These are phyloP conservation scores for Trichechus manatus DNA, from an alignment of 2,113 vertebrate species.

Conservation along the genomic window DNA sequence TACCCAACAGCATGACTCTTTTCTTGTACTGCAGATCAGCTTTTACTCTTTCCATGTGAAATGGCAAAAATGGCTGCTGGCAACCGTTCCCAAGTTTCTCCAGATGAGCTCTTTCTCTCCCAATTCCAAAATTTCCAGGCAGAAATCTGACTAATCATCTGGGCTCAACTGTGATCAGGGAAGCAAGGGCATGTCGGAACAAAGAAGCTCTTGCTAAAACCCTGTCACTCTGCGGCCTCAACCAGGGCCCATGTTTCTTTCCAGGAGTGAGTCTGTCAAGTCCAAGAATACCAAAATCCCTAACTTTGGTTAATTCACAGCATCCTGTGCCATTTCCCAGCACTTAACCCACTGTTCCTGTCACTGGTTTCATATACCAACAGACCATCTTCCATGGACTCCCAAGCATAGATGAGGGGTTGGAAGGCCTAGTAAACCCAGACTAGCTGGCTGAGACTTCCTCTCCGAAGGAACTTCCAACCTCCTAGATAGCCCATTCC, in stretches of 20 bases:
- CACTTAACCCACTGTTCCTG: background rate
- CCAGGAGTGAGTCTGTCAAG: background rate
- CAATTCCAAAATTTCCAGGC: background rate
- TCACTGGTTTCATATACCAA: background rate
- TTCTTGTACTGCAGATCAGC: too few relatives aligned
- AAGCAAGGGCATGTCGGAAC: background rate
- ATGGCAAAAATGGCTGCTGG: background rate
- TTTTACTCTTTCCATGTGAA: background rate
- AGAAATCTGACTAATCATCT: background rate
- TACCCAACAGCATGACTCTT: background rate
- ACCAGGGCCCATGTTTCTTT: rapidly evolving
- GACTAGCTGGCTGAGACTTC: background rate
- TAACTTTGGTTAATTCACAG: background rate
- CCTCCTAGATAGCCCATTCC: background rate
- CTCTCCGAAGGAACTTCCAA: background rate
- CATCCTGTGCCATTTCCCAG: background rate
- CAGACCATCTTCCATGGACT: rapidly evolving
- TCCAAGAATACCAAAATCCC: background rate
- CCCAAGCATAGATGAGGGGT: background rate
- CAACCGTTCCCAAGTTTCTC: background rate
- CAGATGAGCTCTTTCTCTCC: background rate
- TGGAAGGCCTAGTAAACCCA: background rate
- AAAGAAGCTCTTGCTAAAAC: background rate
- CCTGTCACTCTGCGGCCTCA: background rate
- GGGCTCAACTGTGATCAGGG: rapidly evolving